Evolutionary conservation across 2,888 invertebrate genomes (phyloP), one percentile per base, ranked within the genome.

Genomic region (Ectemnius continuus): DNA sequence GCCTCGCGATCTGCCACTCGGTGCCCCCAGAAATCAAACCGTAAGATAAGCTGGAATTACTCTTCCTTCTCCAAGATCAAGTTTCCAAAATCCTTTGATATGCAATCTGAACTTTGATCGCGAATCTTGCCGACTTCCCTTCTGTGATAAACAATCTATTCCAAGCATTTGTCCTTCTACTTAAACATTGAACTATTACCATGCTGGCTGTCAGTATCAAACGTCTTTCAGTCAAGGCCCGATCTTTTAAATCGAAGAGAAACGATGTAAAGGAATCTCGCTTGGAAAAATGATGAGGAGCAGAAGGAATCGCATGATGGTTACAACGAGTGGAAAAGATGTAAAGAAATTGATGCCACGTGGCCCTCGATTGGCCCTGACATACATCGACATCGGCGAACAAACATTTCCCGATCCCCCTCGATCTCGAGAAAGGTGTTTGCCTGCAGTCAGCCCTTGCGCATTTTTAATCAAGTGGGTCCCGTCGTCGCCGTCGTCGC

Each of bases 391-490:
- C 65, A 70, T 66, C 64, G 61, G 52, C 48, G 74, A 74, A 71
- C 69, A 78, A 76, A 78, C 76, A 71, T n/a, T 57, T 52, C 58
- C 20, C 47, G 47, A 6, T 52, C 65, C 36, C 63, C 56, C 59
- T 61, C 47, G 60, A 16, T 14, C 46, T 13, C 11, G 28, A 26
- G 36, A 36, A 48, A 62, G 20, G 67, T 26, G 28, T 59, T 73
- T 70, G 65, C 67, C 60, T 56, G 45, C 67, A 67, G 58, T 76
- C 66, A 16, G 20, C 56, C 63, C 68, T 61, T 52, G n/a, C 45
- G 56, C 59, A 59, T 67, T 76, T 67, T 70, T 47, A 69, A 64
- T 78, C 70, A 76, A 80, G 77, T 79, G 75, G 74, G 79, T 76
- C 75, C 73, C 70, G 52, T 8, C 59, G 64, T 48, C 23, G 23